These are phyloP conservation scores for Onychostruthus taczanowskii DNA, from an alignment of 2,113 vertebrate species.

Conservation along the genomic window DNA sequence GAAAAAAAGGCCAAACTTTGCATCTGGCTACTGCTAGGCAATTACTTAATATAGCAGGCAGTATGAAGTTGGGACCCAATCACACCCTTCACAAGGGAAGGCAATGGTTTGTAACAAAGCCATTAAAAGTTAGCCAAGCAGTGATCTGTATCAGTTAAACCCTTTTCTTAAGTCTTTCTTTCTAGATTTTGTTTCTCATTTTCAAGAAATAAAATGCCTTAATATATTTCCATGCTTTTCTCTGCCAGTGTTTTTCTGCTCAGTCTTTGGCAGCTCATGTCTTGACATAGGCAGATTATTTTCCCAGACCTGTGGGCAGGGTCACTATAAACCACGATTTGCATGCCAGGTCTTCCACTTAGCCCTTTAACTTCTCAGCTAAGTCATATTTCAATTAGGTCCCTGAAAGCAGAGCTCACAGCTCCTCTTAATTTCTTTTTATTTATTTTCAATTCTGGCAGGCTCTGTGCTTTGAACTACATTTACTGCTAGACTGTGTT, in stretches of 20 bases:
- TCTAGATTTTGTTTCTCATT: conserved; percentile 29
- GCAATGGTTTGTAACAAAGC: background rate
- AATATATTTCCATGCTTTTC: background rate
- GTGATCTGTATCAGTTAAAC: background rate
- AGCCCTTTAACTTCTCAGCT: background rate
- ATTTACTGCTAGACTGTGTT: background rate
- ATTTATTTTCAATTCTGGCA: background rate
- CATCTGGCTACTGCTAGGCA: background rate
- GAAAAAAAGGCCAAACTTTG: background rate
- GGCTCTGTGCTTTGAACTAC: background rate
- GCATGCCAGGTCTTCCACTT: background rate
- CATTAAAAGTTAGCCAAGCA: background rate
- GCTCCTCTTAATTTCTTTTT: background rate
- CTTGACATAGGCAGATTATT: background rate
- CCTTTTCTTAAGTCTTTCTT: background rate
- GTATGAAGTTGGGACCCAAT: background rate
- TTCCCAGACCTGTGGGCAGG: background rate
- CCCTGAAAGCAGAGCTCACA: background rate
- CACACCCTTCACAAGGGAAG: background rate
- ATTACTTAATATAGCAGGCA: background rate
- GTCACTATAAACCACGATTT: background rate
- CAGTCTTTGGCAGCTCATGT: conserved; percentile 29
- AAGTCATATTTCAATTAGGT: background rate
- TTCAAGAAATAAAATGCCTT: conserved; percentile 48
- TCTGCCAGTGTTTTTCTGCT: conserved; percentile 37